Evolutionary conservation across 2,113 vertebrate species (phyloP).

Genomic region (Ranitomeya imitator): DNA sequence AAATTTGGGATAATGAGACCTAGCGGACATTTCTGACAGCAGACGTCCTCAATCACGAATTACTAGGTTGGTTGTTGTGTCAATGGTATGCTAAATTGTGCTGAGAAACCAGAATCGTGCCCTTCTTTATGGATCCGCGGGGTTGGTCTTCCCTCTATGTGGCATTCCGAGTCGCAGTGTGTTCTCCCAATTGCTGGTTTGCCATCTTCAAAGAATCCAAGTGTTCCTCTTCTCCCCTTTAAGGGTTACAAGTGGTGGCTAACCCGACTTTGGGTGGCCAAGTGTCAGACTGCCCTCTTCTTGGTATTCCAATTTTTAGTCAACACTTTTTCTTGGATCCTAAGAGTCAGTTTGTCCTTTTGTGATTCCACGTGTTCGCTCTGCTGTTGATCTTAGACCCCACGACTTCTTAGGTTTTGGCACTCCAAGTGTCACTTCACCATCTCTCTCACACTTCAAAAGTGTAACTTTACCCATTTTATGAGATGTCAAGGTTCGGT

Average conservation of each 20-base stretch:
- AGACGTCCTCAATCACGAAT: not conserved
- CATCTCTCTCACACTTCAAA: no score
- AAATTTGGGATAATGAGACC: no score
- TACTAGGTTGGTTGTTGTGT: not conserved
- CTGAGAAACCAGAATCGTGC: no score
- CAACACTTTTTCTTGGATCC: not conserved
- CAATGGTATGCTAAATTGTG: not conserved
- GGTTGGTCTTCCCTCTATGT: no score
- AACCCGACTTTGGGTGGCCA: not conserved
- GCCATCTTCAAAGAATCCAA: not conserved
- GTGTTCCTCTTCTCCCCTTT: not conserved
- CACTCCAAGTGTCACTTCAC: not conserved
- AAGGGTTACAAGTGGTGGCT: no score
- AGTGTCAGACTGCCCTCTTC: not conserved
- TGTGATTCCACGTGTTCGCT: no score
- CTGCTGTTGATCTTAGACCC: no score
- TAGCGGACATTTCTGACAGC: not conserved
- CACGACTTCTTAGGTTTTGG: no score
- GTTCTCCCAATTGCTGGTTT: not conserved
- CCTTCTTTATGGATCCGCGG: no score
- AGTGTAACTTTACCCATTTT: no score
- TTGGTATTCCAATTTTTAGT: not conserved
- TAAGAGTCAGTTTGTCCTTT: not conserved
- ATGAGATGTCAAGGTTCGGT: no score
- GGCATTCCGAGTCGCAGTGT: no score